Evolutionary conservation across 2,113 vertebrate species (phyloP).

Genomic region (Gallinago media): DNA sequence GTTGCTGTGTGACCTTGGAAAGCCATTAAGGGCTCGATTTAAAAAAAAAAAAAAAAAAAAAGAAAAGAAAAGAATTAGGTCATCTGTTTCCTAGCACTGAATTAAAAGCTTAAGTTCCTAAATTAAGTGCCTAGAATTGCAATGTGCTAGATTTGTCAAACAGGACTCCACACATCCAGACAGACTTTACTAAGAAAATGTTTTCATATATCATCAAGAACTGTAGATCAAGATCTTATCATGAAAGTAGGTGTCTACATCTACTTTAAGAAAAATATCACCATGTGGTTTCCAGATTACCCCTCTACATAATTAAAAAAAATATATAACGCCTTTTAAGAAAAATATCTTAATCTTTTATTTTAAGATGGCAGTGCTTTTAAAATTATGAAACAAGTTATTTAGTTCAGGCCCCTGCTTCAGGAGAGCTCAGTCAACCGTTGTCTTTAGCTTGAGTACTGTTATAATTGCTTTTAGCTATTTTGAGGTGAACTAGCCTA

Average conservation of each 20-base stretch:
- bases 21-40: not conserved
- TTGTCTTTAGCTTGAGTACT: not conserved
- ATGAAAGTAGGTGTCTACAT: not conserved
- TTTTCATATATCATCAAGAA: not conserved
- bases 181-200: not conserved
- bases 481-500: accelerated
- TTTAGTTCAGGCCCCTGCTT: not conserved
- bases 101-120: not conserved
- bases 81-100: not conserved
- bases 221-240: not conserved
- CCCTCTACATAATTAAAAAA: not conserved
- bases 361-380: not conserved
- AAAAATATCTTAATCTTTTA: not conserved
- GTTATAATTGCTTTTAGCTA: not conserved
- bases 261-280: not conserved
- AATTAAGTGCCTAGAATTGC: not conserved
- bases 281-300: not conserved
- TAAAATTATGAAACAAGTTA: not conserved
- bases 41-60: not conserved
- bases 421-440: not conserved
- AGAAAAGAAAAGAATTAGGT: not conserved
- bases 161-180: not conserved
- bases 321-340: not conserved
- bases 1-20: not conserved
- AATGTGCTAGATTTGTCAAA: not conserved